These are phyloP conservation scores for Nematolebias whitei DNA, from an alignment of 2,113 vertebrate species.

Conservation along the genomic window DNA sequence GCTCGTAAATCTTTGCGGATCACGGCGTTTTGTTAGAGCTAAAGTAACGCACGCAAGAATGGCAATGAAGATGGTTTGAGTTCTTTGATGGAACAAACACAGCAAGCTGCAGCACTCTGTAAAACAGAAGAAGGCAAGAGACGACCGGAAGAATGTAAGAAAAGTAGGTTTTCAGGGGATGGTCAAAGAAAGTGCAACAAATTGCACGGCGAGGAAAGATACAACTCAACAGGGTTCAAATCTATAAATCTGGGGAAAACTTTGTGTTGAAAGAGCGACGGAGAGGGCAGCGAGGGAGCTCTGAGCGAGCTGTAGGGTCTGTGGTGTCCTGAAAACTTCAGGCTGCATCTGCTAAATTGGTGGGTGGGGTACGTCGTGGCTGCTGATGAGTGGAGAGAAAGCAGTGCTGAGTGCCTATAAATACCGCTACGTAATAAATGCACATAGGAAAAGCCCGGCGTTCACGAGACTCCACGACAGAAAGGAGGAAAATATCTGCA, in stretches of 20 bases:
- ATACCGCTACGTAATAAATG: slow-evolving; percentile 71
- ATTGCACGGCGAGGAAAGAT: slow-evolving; percentile 16
- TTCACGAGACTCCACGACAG: slow-evolving; percentile 17
- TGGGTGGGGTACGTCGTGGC: slow-evolving; percentile 68
- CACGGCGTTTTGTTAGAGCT: slow-evolving; percentile 29
- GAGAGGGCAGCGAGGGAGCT: slow-evolving; percentile 42
- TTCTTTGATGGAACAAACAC: slow-evolving; percentile 7
- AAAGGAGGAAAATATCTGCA: background rate
- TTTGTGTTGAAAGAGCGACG: slow-evolving; percentile 42
- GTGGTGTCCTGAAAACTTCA: slow-evolving; percentile 60
- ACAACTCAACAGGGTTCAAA: slow-evolving; percentile 23
- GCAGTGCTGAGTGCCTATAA: slow-evolving; percentile 64
- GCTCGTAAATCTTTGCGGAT: slow-evolving; percentile 28
- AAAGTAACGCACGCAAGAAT: slow-evolving; percentile 31
- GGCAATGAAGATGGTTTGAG: slow-evolving; percentile 9
- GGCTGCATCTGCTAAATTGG: slow-evolving; percentile 69
- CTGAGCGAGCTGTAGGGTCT: slow-evolving; percentile 43
- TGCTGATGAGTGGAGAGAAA: slow-evolving; percentile 74
- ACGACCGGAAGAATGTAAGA: background rate
- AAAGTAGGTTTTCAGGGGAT: slow-evolving; percentile 23
- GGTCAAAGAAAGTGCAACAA: slow-evolving; percentile 23
- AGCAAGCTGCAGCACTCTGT: slow-evolving; percentile 6
- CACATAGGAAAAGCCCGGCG: slow-evolving; percentile 57
- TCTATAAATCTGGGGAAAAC: slow-evolving; percentile 30
- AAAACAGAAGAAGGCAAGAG: slow-evolving; percentile 11